A percentile compares a stretch with the other conserved stretches of the same genome.
phyloP scores from a whole-genome alignment of 2,888 invertebrate genomes.

The Diarsia brunnea region DNA sequence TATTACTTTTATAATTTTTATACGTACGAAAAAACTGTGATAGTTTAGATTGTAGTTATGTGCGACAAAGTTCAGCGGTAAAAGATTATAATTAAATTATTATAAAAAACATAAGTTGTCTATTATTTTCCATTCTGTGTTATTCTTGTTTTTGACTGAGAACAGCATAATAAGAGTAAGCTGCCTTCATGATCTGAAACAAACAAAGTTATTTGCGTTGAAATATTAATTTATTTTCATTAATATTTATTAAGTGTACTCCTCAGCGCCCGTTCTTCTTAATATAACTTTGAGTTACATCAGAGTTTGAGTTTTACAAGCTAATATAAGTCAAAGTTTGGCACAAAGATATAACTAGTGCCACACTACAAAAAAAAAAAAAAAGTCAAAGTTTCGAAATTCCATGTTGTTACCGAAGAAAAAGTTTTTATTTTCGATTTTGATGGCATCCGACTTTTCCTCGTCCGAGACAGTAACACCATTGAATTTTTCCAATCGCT shows the following conservation, averaged over 20 bases:
- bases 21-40: constrained; percentile 85
- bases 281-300: constrained; percentile 33
- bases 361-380: no score
- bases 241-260: constrained; percentile 23
- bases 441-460: neutral
- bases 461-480: neutral
- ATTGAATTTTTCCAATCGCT: neutral
- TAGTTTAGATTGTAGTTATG: constrained; percentile 83
- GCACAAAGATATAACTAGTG: no score
- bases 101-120: constrained; percentile 16
- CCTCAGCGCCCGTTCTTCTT: neutral
- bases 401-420: neutral
- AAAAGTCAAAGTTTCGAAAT: constrained; percentile 28
- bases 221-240: constrained; percentile 34
- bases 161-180: constrained; percentile 68
- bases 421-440: constrained; percentile 26
- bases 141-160: constrained; percentile 61
- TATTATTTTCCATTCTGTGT: constrained; percentile 18
- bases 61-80: constrained; percentile 70
- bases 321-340: constrained; percentile 18
- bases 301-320: constrained; percentile 32
- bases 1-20: constrained; percentile 79
- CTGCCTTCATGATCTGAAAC: constrained; percentile 83
- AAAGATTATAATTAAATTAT: constrained; percentile 69
- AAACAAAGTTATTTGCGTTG: constrained; percentile 48